Conservation (phyloP, 2,797 vertebrate species). For the Fistularia tabacaria region DNA sequence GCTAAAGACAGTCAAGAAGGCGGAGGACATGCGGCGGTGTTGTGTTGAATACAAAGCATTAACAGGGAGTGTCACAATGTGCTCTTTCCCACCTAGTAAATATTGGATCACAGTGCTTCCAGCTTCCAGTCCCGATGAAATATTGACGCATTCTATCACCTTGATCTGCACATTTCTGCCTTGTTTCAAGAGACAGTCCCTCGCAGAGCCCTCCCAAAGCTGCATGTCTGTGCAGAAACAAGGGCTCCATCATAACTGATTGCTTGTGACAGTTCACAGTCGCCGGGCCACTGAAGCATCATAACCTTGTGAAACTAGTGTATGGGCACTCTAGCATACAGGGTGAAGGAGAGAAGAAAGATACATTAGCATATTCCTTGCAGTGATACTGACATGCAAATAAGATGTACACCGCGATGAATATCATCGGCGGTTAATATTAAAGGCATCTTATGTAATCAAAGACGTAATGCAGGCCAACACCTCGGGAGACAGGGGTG, state of each 20-base stretch:
- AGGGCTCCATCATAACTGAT: slow-evolving; percentile 72
- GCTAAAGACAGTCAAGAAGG: slow-evolving; percentile 33
- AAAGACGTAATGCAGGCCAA: slow-evolving; percentile 37
- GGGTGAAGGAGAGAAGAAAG: slow-evolving; percentile 47
- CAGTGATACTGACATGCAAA: slow-evolving; percentile 57
- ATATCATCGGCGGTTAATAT: slow-evolving; percentile 45
- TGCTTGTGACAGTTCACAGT: slow-evolving; percentile 75
- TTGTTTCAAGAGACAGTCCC: slow-evolving; percentile 54
- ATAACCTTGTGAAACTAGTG: slow-evolving; percentile 73
- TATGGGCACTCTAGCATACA: slow-evolving; percentile 64
- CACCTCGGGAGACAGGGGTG: slow-evolving; percentile 27
- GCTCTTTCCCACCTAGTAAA: slow-evolving; percentile 58
- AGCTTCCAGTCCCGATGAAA: slow-evolving; percentile 25
- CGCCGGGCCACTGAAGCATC: slow-evolving; percentile 71
- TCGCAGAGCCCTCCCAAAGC: slow-evolving; percentile 58
- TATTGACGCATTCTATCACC: slow-evolving; percentile 1
- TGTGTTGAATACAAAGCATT: slow-evolving; percentile 57
- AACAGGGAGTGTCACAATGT: slow-evolving; percentile 55
- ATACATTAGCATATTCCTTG: slow-evolving; percentile 62
- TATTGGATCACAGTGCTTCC: slow-evolving; percentile 66
- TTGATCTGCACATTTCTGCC: slow-evolving; percentile 61
- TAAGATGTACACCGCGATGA: slow-evolving; percentile 36
- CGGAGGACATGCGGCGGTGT: slow-evolving; percentile 23
- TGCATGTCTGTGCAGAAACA: slow-evolving; percentile 66
- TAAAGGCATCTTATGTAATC: slow-evolving; percentile 51